These are phyloP conservation scores for Hypena proboscidalis DNA, from an alignment of 2,888 invertebrate species.

Conservation along the genomic window DNA sequence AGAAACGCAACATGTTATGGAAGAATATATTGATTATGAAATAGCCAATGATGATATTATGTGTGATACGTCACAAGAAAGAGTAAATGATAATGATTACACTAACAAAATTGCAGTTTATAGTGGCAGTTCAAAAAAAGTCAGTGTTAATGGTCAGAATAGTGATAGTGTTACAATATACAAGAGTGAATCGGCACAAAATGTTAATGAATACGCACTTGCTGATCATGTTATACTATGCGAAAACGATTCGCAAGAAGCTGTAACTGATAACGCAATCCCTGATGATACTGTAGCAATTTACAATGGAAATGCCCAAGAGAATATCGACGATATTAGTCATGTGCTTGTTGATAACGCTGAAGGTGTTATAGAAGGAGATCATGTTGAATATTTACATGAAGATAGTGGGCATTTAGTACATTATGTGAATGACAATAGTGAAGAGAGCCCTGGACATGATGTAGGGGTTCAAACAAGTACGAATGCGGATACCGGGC, in stretches of 20 bases:
- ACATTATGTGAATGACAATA: slow-evolving; percentile 15
- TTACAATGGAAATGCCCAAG: neutral
- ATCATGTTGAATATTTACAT: slow-evolving; percentile 26
- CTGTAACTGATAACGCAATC: no score
- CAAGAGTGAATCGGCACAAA: no score
- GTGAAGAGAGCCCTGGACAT: slow-evolving; percentile 17
- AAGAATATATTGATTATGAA: no score
- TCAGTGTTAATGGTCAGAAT: no score
- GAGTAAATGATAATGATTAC: slow-evolving; percentile 1
- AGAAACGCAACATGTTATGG: no score
- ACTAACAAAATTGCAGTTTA: neutral
- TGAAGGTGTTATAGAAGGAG: slow-evolving; percentile 15
- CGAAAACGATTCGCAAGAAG: no score
- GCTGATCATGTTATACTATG: no score
- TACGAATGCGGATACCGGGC: slow-evolving; percentile 25
- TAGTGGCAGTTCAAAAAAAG: neutral
- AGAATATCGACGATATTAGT: neutral
- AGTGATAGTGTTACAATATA: no score
- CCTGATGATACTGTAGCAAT: no score
- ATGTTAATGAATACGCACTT: no score
- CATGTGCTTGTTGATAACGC: slow-evolving; percentile 8
- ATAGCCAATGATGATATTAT: no score
- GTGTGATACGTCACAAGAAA: no score
- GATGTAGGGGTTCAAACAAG: slow-evolving; percentile 42
- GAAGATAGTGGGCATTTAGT: slow-evolving; percentile 20